Evolutionary conservation across 2,888 invertebrate genomes (phyloP), one percentile per base, ranked within the genome.

Genomic region (Tenodera sinensis): DNA sequence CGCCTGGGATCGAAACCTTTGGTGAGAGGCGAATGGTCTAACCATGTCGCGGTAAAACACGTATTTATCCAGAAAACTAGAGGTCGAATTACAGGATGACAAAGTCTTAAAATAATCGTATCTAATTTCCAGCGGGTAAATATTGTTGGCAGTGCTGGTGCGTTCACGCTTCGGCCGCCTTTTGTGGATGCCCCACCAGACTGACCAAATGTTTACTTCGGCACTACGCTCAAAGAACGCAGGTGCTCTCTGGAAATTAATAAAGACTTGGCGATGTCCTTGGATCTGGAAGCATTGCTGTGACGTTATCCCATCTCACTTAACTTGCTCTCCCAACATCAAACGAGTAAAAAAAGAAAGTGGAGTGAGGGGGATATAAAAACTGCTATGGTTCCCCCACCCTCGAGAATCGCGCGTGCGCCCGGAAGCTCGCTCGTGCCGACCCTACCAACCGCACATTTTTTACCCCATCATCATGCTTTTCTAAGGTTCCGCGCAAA

Each of bases 401-500:
- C 54, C 3, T 15, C 54, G 6, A 3, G 42, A 25, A 20, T 71
- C 54, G 54, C 54, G 54, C 54, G 54, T 71, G 54, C 54, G 54
- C 54, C 54, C 54, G 54, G n/a, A 47, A 54, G 34, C 42, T 20
- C 47, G 85, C 85, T 85, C 85, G 85, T 85, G 85, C 85, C 85
- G 85, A 85, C 85, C 28, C 30, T 25, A 34, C 84, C 84, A 30
- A 83, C 28, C 28, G 27, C 28, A 83, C 28, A 25, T 85, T 30
- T 85, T 85, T 85, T 83, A 27, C 84, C 88, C 83, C 82, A 42
- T 89, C 89, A 89, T 89, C 85, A 85, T 3, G 7, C 82, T 89
- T 87, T 89, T 89, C 86, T 89, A 89, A 89, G 89, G 86, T 83
- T 89, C n/a, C 82, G 28, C 83, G 28, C 28, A 83, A 83, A 89